Evolutionary conservation across 2,113 vertebrate species (phyloP).

Genomic region (Solea solea): DNA sequence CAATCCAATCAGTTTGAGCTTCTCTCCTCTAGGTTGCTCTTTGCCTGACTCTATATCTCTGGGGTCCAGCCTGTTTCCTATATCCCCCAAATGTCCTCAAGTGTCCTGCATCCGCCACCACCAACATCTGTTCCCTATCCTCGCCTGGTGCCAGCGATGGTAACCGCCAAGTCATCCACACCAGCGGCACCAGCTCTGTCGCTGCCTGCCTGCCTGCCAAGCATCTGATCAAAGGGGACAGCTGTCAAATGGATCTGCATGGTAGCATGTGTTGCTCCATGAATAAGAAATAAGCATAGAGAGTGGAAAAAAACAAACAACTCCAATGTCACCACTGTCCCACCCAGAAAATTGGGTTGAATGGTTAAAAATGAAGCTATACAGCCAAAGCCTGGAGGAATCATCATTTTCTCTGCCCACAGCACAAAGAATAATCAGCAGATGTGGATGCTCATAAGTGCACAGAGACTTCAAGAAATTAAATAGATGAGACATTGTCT

Average conservation of each 20-base stretch:
- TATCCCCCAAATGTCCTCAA: conserved; percentile 22
- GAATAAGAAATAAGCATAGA: conserved; percentile 46
- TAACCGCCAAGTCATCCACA: conserved; percentile 45
- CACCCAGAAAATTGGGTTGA: conserved; percentile 10
- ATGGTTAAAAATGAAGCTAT: conserved; percentile 7
- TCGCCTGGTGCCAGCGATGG: conserved; percentile 51
- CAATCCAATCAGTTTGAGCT: conserved; percentile 25
- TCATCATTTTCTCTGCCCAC: not conserved
- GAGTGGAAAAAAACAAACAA: conserved; percentile 11
- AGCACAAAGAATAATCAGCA: conserved; percentile 41
- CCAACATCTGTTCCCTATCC: conserved; percentile 67
- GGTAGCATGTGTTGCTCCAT: conserved; percentile 43
- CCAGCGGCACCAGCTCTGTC: conserved; percentile 25
- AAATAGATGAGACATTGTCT: conserved; percentile 24
- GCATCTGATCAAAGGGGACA: conserved; percentile 71
- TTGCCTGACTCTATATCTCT: conserved; percentile 21
- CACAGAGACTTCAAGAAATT: conserved; percentile 7
- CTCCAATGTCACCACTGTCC: conserved; percentile 14
- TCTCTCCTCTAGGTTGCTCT: conserved; percentile 16
- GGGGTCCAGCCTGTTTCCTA: conserved; percentile 9
- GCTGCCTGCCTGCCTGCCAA: conserved; percentile 67
- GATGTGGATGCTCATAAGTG: conserved; percentile 31
- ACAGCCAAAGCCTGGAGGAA: conserved; percentile 29
- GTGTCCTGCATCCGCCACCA: conserved; percentile 14
- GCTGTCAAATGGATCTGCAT: conserved; percentile 47